phyloP scores from a whole-genome alignment of 1,140 invertebrate genomes.

The Papilio xuthus region DNA sequence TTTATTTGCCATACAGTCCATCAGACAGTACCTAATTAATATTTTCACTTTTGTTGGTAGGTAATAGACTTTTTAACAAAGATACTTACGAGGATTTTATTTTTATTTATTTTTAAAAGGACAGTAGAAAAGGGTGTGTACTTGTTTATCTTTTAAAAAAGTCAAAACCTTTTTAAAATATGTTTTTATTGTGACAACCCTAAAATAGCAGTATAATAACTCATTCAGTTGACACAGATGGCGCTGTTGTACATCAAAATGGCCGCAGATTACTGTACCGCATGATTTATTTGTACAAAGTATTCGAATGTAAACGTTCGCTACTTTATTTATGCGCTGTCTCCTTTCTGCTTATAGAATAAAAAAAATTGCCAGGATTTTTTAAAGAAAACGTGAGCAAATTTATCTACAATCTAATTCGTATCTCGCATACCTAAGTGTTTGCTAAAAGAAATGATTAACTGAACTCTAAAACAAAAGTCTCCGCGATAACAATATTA shows the following conservation, averaged over 20 bases:
- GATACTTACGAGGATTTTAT: too few species aligned
- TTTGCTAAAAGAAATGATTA: not conserved
- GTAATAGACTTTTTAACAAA: too few species aligned
- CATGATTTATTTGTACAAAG: constrained; percentile 75
- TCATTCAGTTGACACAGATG: constrained; percentile 80
- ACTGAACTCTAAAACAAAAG: not conserved
- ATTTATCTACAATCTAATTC: too few species aligned
- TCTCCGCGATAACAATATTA: too few species aligned
- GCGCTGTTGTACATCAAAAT: constrained; percentile 78
- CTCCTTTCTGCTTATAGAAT: constrained; percentile 4
- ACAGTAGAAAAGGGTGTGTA: too few species aligned
- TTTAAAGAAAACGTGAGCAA: not conserved
- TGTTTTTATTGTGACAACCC: constrained; percentile 52
- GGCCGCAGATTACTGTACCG: constrained; percentile 74
- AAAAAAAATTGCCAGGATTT: not conserved
- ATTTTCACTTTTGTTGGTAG: not conserved
- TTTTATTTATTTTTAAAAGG: too few species aligned
- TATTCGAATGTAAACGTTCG: constrained; percentile 58
- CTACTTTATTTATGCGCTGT: constrained; percentile 49
- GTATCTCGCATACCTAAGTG: too few species aligned
- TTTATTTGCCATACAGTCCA: not conserved
- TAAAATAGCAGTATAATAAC: constrained; percentile 70
- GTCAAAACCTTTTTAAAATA: too few species aligned
- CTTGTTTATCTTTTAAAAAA: too few species aligned
- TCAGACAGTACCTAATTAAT: not conserved